Conservation (phyloP, 2,113 vertebrate genomes). For the Chamaetylas fuelleborni region DNA sequence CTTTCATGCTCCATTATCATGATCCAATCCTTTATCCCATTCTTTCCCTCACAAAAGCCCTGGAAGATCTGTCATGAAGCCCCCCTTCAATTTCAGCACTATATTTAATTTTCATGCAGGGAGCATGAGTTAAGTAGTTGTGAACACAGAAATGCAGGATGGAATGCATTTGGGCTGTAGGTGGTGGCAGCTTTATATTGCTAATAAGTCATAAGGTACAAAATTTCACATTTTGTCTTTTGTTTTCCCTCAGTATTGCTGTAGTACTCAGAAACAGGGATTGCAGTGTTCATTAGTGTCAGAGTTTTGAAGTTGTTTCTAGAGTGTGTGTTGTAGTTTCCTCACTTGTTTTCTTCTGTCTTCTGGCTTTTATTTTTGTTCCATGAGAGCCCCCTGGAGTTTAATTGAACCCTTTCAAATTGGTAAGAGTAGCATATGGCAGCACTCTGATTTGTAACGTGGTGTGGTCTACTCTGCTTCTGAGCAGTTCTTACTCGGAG, state of each 20-base stretch:
- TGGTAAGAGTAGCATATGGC: neutral
- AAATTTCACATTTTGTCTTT: neutral
- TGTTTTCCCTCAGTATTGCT: neutral
- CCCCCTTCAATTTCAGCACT: neutral
- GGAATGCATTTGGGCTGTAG: neutral
- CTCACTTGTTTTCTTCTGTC: neutral
- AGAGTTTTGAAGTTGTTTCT: neutral
- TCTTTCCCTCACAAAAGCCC: neutral
- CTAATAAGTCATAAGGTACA: neutral
- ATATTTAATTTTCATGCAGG: neutral
- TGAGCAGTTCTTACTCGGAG: neutral
- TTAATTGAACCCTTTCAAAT: neutral
- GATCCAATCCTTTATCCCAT: neutral
- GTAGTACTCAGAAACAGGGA: neutral
- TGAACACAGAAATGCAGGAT: neutral
- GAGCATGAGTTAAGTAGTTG: neutral
- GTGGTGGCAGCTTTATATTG: neutral
- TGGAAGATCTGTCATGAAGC: neutral
- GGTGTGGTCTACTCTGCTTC: neutral
- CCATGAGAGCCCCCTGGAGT: neutral
- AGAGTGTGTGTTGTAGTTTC: neutral
- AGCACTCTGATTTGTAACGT: neutral
- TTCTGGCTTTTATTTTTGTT: neutral
- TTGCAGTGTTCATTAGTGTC: neutral
- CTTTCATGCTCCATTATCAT: neutral